Conservation (phyloP, 2,113 vertebrate genomes). For the Albula goreensis region DNA sequence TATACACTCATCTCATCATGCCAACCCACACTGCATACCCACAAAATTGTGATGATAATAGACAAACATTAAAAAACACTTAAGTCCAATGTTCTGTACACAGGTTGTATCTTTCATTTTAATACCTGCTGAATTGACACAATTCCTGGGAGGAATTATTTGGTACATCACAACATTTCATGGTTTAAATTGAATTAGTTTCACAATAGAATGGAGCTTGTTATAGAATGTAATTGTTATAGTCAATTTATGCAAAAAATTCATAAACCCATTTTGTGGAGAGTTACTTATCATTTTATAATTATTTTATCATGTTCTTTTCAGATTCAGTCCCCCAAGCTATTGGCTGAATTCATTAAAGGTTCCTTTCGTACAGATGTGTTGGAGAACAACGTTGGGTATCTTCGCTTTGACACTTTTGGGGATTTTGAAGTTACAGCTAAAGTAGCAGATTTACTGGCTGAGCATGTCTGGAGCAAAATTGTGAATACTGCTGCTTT, state of each 20-base stretch:
- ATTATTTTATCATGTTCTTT: conserved; percentile 36
- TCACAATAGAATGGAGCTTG: not conserved
- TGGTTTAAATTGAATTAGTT: not conserved
- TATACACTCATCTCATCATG: not conserved
- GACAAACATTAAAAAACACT: too few species aligned
- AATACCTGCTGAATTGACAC: not conserved
- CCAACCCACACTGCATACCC: not conserved
- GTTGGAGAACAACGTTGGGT: conserved; percentile 86
- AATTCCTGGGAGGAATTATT: not conserved
- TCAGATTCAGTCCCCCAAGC: conserved; percentile 83
- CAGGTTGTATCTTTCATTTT: not conserved
- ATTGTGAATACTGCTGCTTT: conserved; percentile 81
- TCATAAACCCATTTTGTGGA: too few species aligned
- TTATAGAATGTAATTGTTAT: too few species aligned
- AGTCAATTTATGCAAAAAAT: too few species aligned
- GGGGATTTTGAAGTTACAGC: conserved; percentile 83
- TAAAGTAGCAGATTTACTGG: conserved; percentile 80
- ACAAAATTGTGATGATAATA: not conserved
- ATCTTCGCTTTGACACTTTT: conserved; percentile 93
- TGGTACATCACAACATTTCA: too few species aligned
- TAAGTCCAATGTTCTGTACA: not conserved
- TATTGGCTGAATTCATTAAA: conserved; percentile 85
- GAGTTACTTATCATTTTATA: not conserved
- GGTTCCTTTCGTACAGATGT: conserved; percentile 85
- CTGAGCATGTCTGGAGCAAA: conserved; percentile 90